These are phyloP conservation scores for Neosilurus mollespiculum DNA, from an alignment of 2,797 vertebrate genomes.

Conservation along the genomic window DNA sequence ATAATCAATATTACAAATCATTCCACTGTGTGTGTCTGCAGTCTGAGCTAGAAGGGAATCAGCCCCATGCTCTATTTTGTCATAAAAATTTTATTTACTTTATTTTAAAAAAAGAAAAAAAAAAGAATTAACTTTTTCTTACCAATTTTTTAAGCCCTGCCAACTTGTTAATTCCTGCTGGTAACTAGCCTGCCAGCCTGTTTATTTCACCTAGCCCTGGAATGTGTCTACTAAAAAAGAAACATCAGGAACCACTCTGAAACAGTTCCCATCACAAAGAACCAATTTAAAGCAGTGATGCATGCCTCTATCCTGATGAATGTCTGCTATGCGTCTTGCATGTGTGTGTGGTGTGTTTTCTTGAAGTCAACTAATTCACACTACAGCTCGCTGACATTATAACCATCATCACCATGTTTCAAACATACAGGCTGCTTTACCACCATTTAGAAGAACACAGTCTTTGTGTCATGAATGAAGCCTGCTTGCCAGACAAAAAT, in stretches of 20 bases:
- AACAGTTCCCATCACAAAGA: not conserved
- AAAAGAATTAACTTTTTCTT: no score
- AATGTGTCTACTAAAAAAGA: not conserved
- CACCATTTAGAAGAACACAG: not conserved
- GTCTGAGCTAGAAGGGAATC: not conserved
- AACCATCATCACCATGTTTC: not conserved
- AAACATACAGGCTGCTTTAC: not conserved
- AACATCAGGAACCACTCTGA: slow-evolving; percentile 3
- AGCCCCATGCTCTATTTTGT: not conserved
- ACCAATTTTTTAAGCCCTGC: no score
- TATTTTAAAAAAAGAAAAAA: no score
- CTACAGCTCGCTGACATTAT: not conserved
- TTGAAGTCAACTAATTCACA: not conserved
- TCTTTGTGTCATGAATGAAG: not conserved
- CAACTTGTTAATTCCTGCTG: no score
- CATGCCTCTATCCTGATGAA: not conserved
- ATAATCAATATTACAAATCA: not conserved
- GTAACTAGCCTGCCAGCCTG: not conserved
- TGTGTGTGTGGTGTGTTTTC: not conserved
- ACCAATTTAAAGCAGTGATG: not conserved
- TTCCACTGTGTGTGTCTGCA: not conserved
- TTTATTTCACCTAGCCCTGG: not conserved
- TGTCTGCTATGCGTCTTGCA: not conserved
- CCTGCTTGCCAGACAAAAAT: slow-evolving; percentile 3
- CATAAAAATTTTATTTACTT: no score